A percentile compares a stretch with the other conserved stretches of the same genome.
These are phyloP conservation scores for Mustela lutreola DNA, from an alignment of 2,113 vertebrate species.

Conservation along the genomic window DNA sequence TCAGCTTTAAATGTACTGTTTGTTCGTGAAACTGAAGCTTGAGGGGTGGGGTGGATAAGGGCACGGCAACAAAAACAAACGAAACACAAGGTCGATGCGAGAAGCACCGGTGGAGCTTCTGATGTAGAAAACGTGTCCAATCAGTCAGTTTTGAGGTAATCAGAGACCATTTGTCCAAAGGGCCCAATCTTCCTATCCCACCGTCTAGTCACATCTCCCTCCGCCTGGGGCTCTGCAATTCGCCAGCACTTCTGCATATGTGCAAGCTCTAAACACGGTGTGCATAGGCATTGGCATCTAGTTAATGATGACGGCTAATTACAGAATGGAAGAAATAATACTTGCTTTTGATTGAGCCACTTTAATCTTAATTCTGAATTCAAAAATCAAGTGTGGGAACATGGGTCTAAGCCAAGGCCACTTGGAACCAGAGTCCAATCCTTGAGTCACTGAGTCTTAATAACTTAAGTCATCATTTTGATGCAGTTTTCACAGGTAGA, in stretches of 20 bases:
- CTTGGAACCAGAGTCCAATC: neutral
- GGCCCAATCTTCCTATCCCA: neutral
- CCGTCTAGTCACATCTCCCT: neutral
- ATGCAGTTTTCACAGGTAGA: neutral
- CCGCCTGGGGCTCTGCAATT: neutral
- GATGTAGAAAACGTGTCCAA: neutral
- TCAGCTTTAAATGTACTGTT: neutral
- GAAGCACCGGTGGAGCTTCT: neutral
- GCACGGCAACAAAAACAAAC: neutral
- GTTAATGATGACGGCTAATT: slow-evolving; percentile 34
- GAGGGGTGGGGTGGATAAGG: neutral
- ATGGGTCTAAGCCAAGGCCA: neutral
- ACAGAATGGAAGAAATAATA: slow-evolving; percentile 24
- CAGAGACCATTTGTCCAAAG: slow-evolving; percentile 56
- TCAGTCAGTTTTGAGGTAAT: slow-evolving; percentile 52
- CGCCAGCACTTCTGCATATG: neutral
- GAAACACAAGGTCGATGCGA: neutral
- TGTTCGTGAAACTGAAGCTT: neutral
- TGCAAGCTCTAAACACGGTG: neutral
- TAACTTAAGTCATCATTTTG: neutral
- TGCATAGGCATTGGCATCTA: slow-evolving; percentile 39
- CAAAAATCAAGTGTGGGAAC: slow-evolving; percentile 30
- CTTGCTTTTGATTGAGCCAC: slow-evolving; percentile 57
- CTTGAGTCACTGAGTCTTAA: neutral
- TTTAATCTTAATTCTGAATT: slow-evolving; percentile 57